These are phyloP conservation scores for Eristalis tenax DNA, from an alignment of 2,888 invertebrate species.

Conservation along the genomic window DNA sequence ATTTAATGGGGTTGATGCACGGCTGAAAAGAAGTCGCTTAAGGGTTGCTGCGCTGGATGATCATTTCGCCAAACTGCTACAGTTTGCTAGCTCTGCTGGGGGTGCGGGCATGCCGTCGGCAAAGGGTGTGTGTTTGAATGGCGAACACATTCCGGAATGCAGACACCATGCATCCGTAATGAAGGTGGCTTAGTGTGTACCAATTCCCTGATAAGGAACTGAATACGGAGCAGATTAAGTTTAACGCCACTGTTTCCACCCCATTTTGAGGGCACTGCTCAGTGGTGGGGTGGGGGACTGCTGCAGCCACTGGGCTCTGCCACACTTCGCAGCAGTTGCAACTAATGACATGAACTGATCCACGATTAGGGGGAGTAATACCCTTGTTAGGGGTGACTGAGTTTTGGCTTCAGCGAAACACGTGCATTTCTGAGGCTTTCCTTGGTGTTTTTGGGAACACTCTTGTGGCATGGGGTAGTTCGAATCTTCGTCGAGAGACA, in stretches of 20 bases:
- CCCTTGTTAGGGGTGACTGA: not conserved
- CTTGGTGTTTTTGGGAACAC: not conserved
- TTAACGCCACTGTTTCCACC: conserved; percentile 1
- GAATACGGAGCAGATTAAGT: not conserved
- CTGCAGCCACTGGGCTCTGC: too few species aligned
- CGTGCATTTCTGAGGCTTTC: not conserved
- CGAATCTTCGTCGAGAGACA: too few species aligned
- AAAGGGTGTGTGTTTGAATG: not conserved
- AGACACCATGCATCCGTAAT: not conserved
- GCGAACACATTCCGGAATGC: not conserved
- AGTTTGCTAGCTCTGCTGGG: not conserved
- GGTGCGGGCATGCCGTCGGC: not conserved
- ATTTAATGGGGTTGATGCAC: conserved; percentile 44
- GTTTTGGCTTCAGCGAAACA: not conserved
- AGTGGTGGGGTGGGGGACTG: too few species aligned
- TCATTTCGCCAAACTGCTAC: conserved; percentile 20
- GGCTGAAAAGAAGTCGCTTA: conserved; percentile 7
- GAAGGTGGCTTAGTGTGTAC: not conserved
- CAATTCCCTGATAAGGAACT: not conserved
- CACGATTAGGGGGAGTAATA: not conserved
- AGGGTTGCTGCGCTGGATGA: conserved; percentile 19
- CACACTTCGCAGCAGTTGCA: not conserved
- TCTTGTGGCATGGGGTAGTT: not conserved
- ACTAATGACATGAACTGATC: not conserved
- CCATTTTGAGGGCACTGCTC: not conserved